Conservation (phyloP, 2,113 vertebrate genomes). For the Lichenostomus cassidix region DNA sequence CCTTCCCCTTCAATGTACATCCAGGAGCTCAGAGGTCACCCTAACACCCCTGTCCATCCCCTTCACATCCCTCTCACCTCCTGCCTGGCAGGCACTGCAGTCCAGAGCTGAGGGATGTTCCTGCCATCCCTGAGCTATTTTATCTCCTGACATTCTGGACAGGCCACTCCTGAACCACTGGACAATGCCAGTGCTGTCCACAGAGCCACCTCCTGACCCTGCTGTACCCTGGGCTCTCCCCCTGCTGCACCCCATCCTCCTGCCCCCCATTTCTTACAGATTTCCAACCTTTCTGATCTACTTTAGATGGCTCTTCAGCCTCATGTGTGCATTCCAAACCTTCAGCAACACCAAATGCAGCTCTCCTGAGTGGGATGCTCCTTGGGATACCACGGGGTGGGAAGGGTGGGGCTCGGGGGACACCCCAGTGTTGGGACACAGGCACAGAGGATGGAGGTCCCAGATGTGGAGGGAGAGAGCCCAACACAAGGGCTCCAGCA, state of each 20-base stretch:
- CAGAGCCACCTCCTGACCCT: background rate
- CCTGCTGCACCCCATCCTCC: background rate
- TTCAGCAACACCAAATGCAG: background rate
- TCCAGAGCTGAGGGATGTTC: background rate
- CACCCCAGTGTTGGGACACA: rapidly evolving
- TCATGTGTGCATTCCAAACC: rapidly evolving
- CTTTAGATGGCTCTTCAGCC: background rate
- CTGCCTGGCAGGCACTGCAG: background rate
- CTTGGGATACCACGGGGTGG: background rate
- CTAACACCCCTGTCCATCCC: background rate
- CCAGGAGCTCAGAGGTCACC: background rate
- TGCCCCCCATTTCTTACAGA: background rate
- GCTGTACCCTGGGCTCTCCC: background rate
- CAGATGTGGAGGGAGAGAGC: background rate
- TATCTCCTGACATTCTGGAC: background rate
- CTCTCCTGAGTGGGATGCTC: rapidly evolving
- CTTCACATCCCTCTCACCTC: background rate
- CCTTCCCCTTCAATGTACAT: rapidly evolving
- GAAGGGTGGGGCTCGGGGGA: background rate
- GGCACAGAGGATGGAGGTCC: background rate
- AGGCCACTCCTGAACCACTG: background rate
- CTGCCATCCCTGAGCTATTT: background rate
- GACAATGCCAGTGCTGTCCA: rapidly evolving
- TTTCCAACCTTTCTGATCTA: background rate
- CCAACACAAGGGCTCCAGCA: background rate